Conservation (phyloP, 2,113 vertebrate genomes). For the Vireo altiloquus region DNA sequence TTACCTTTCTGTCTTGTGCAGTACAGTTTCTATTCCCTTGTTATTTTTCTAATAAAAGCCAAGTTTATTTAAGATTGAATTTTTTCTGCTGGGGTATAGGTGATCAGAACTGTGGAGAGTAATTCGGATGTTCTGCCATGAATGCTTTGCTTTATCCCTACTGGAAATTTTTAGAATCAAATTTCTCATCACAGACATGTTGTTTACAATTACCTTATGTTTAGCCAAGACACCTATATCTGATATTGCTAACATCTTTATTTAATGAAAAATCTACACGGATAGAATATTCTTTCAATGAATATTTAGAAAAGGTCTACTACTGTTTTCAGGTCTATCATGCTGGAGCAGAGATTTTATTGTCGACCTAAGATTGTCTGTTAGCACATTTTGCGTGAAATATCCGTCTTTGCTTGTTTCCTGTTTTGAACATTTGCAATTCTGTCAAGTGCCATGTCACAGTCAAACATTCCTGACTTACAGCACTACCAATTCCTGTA, state of each 20-base stretch:
- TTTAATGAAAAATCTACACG: not conserved
- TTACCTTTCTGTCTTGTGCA: not conserved
- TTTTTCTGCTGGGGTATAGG: not conserved
- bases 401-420: not conserved
- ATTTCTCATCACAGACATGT: not conserved
- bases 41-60: not conserved
- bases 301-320: not conserved
- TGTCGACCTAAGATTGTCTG: not conserved
- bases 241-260: not conserved
- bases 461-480: constrained; percentile 1
- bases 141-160: not conserved
- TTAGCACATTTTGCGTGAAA: not conserved
- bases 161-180: not conserved
- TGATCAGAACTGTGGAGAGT: not conserved
- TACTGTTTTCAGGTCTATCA: not conserved
- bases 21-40: not conserved
- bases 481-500: not conserved
- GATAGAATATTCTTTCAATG: not conserved
- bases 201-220: not conserved
- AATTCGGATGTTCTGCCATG: not conserved
- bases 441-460: not conserved
- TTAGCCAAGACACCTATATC: not conserved
- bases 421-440: not conserved
- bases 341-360: not conserved
- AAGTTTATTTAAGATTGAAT: not conserved